These are phyloP conservation scores for Molorchus minor DNA, from an alignment of 2,888 invertebrate genomes.

Conservation along the genomic window DNA sequence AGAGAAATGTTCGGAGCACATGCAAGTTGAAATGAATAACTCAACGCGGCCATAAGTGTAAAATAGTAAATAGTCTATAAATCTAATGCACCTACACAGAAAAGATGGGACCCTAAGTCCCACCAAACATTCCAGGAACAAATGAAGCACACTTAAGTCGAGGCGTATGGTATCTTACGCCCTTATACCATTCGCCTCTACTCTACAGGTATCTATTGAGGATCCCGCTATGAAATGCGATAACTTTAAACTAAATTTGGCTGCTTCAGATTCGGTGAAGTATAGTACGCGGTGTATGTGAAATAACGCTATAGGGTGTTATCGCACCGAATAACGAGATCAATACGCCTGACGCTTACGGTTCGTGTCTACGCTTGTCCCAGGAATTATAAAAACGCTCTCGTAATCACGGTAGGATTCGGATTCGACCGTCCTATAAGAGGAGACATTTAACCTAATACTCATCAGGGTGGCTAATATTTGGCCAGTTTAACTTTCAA, in stretches of 20 bases:
- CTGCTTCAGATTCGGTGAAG: too few relatives aligned
- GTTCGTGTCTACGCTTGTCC: constrained; percentile 72
- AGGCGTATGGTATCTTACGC: constrained; percentile 31
- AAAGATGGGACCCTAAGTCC: constrained; percentile 57
- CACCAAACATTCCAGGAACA: constrained; percentile 63
- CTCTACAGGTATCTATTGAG: constrained; percentile 56
- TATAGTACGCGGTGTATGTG: too few relatives aligned
- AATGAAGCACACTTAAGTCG: constrained; percentile 63
- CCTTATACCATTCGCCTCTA: constrained; percentile 50
- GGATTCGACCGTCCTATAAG: constrained; percentile 67
- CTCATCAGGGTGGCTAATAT: constrained; percentile 10
- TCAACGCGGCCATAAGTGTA: constrained; percentile 43
- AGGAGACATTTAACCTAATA: constrained; percentile 47
- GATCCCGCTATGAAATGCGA: constrained; percentile 57
- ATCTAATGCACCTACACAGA: constrained; percentile 60
- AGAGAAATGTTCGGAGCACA: constrained; percentile 7
- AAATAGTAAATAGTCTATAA: constrained; percentile 35
- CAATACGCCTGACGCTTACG: constrained; percentile 64
- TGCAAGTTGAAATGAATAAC: constrained; percentile 33
- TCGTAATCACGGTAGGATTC: constrained; percentile 76
- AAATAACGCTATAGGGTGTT: too few relatives aligned
- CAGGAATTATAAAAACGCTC: constrained; percentile 78
- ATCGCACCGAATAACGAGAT: constrained; percentile 60
- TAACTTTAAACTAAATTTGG: too few relatives aligned
- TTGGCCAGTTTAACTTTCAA: constrained; percentile 35